Conservation (phyloP, 1,140 invertebrate genomes). For the Drosophila quadrilineata region DNA sequence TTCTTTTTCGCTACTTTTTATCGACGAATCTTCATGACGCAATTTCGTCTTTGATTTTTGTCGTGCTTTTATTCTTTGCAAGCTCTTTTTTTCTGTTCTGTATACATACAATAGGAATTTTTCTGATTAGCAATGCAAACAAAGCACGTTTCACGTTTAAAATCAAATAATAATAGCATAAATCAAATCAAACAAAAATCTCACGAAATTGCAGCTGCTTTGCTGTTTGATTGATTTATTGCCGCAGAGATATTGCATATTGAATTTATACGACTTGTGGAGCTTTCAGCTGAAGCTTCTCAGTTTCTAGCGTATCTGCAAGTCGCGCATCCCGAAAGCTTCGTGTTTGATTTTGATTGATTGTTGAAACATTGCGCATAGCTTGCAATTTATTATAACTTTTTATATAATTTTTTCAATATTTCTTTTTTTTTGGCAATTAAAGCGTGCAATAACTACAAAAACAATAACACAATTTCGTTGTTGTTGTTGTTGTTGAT, state of each 20-base stretch:
- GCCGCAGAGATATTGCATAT: constrained; percentile 9
- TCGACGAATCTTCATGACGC: constrained; percentile 37
- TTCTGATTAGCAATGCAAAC: constrained; percentile 36
- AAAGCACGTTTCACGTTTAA: constrained; percentile 30
- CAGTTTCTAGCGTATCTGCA: constrained; percentile 3
- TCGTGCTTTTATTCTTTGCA: constrained; percentile 21
- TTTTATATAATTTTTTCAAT: too few relatives aligned
- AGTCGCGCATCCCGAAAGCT: neutral
- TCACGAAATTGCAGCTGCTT: constrained; percentile 23
- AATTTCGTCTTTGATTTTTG: constrained; percentile 20
- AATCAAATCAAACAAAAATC: constrained; percentile 32
- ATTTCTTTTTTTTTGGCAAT: constrained; percentile 29
- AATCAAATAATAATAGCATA: constrained; percentile 32
- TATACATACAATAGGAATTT: constrained; percentile 7
- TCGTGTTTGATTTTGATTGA: constrained; percentile 22
- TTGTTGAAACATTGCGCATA: constrained; percentile 36
- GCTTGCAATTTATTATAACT: constrained; percentile 24
- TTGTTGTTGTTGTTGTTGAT: too few relatives aligned
- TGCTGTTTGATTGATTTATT: constrained; percentile 39
- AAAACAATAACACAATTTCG: constrained; percentile 15
- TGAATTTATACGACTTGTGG: neutral
- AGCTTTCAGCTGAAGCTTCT: neutral
- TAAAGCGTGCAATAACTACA: constrained; percentile 30
- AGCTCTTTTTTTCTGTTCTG: constrained; percentile 13
- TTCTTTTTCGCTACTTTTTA: constrained; percentile 1